These are phyloP conservation scores for Actinopyga echinites DNA, from an alignment of 53 echinoderm and acorn worm genomes.

Conservation along the genomic window DNA sequence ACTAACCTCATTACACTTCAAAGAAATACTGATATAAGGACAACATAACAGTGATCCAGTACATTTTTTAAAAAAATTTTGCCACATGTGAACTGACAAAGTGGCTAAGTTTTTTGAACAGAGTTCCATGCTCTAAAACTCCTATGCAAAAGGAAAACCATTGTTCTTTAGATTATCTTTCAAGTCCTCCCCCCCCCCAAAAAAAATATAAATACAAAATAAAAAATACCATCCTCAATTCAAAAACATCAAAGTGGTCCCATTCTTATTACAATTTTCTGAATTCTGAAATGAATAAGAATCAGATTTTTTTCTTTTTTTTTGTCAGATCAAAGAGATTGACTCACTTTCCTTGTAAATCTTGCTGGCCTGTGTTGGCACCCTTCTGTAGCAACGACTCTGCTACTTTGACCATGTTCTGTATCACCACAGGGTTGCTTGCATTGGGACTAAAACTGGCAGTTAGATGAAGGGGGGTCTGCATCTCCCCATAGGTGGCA, in stretches of 20 bases:
- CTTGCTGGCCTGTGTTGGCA: conserved; percentile 83
- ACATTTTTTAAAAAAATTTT: no score
- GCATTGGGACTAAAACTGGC: conserved; percentile 73
- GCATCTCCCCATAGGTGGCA: conserved; percentile 74
- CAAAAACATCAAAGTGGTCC: no score
- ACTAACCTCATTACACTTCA: no score
- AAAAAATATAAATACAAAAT: background rate
- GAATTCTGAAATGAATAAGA: background rate
- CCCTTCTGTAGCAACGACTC: conserved; percentile 71
- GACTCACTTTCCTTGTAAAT: conserved; percentile 84
- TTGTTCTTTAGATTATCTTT: no score
- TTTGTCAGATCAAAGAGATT: no score
- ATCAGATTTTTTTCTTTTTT: background rate
- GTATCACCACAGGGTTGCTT: conserved; percentile 49
- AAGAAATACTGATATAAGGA: no score
- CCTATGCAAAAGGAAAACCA: no score
- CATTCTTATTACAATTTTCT: background rate
- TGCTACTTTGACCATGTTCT: conserved; percentile 85
- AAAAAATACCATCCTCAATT: no score
- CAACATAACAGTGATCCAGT: no score
- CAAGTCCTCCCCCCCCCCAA: background rate
- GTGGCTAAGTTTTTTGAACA: no score
- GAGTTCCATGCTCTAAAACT: no score
- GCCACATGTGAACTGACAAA: no score
- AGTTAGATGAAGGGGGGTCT: conserved; percentile 84